Evolutionary conservation across 2,888 invertebrate genomes (phyloP).

Genomic region (Drosophila paramelanica): DNA sequence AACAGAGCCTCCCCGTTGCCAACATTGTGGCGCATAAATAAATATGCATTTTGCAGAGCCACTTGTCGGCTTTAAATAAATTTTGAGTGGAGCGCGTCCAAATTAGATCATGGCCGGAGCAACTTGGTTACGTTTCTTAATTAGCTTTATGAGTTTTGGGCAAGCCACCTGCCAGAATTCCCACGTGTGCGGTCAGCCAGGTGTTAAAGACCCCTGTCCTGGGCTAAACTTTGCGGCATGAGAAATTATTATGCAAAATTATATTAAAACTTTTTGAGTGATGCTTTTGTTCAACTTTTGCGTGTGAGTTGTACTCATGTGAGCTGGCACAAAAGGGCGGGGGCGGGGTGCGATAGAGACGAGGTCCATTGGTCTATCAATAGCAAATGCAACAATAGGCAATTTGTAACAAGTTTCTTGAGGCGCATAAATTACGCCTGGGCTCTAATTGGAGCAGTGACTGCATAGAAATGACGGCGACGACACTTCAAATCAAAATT

Average conservation of each 20-base stretch:
- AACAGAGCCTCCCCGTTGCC: conserved; percentile 7
- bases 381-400: conserved; percentile 75
- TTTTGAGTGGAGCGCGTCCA: conserved; percentile 11
- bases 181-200: conserved; percentile 78
- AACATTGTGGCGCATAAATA: conserved; percentile 38
- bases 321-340: not conserved
- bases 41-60: conserved; percentile 59
- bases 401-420: conserved; percentile 72
- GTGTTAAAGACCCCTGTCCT: conserved; percentile 43
- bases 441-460: conserved; percentile 73
- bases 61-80: conserved; percentile 66
- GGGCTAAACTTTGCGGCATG: conserved; percentile 39
- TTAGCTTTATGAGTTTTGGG: conserved; percentile 79
- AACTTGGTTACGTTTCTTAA: conserved; percentile 78
- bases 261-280: conserved; percentile 73
- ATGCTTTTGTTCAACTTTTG: conserved; percentile 68
- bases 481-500: conserved; percentile 76
- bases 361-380: conserved; percentile 51
- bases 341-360: too few species aligned
- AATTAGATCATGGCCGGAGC: conserved; percentile 17
- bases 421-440: conserved; percentile 77
- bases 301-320: conserved; percentile 33
- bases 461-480: conserved; percentile 55
- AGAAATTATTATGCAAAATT: conserved; percentile 69
- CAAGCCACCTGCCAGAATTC: conserved; percentile 68